A percentile compares a stretch with the other conserved stretches of the same genome.
Conservation (phyloP, 2,888 invertebrate species). For the Euplexia lucipara region DNA sequence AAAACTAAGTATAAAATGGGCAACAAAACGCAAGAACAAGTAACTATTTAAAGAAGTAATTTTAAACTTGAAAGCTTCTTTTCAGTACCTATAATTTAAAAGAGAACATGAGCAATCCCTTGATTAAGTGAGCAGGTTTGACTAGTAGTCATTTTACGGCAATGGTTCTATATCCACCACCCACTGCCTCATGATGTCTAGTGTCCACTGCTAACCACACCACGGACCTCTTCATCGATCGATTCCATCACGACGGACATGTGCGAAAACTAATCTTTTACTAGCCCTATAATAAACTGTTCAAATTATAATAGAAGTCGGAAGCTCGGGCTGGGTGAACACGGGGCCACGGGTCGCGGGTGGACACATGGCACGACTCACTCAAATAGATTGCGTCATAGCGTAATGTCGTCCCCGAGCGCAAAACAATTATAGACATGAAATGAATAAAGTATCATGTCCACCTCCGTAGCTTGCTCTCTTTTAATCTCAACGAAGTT, state of each 20-base stretch:
- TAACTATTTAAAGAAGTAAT: not conserved
- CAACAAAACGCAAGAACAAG: too few species aligned
- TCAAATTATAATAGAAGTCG: constrained; percentile 32
- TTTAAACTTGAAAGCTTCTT: not conserved
- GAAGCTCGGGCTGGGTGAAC: constrained; percentile 27
- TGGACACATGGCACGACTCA: constrained; percentile 82
- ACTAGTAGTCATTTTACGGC: not conserved
- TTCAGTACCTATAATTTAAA: not conserved
- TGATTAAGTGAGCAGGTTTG: too few species aligned
- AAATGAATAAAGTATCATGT: constrained; percentile 86
- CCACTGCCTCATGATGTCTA: not conserved
- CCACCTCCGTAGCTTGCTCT: constrained; percentile 72
- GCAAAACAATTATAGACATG: constrained; percentile 86
- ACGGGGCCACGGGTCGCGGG: constrained; percentile 20
- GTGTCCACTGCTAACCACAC: too few species aligned
- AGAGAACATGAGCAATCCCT: not conserved
- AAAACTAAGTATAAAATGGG: too few species aligned
- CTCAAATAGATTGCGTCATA: constrained; percentile 89
- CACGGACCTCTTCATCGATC: not conserved
- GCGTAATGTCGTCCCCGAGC: constrained; percentile 81
- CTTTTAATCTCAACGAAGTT: constrained; percentile 76
- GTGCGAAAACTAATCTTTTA: constrained; percentile 1
- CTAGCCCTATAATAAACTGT: constrained; percentile 24
- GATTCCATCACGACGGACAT: not conserved
- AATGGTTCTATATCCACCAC: not conserved